phyloP scores from a whole-genome alignment of 2,113 vertebrate species.

The Anseranas semipalmata region DNA sequence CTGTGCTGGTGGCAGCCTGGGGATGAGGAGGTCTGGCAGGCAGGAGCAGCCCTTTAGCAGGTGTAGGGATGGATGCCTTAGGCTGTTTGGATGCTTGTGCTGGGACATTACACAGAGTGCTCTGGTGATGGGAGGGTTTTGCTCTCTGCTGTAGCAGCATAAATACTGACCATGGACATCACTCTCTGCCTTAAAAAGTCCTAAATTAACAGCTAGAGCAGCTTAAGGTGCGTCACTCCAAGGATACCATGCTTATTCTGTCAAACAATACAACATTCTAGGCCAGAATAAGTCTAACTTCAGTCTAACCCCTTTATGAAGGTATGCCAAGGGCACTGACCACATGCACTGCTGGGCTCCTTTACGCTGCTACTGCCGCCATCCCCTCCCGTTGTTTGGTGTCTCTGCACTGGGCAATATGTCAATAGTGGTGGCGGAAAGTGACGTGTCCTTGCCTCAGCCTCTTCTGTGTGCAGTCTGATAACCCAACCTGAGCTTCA shows the following conservation, averaged over 20 bases:
- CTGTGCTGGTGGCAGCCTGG: not conserved
- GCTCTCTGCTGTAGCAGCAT: not conserved
- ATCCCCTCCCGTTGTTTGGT: not conserved
- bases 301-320: not conserved
- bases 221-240: not conserved
- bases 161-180: not conserved
- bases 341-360: not conserved
- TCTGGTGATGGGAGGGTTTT: not conserved
- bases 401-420: not conserved
- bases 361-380: not conserved
- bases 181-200: not conserved
- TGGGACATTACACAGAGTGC: not conserved
- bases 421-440: not conserved
- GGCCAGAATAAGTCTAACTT: not conserved
- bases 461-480: not conserved
- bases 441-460: not conserved
- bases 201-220: not conserved
- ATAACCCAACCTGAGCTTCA: not conserved
- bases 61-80: not conserved
- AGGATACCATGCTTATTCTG: not conserved
- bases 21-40: not conserved
- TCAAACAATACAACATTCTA: not conserved
- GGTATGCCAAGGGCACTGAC: not conserved
- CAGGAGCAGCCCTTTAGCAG: not conserved
- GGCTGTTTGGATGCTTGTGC: not conserved